phyloP scores from a whole-genome alignment of 2,888 invertebrate species.

The Cerceris ruficornis region DNA sequence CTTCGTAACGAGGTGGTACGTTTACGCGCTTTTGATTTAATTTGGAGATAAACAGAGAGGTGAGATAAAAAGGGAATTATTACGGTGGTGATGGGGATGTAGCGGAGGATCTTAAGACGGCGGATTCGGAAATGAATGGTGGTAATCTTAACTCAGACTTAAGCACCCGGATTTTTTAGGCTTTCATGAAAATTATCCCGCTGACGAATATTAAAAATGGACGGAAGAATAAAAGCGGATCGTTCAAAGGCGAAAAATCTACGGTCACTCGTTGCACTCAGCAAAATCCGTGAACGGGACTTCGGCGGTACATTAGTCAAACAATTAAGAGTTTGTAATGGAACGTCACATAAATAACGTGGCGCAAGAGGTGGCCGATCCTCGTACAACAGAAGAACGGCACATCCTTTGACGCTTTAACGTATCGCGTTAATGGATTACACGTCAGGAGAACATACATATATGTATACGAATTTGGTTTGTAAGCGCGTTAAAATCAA shows the following conservation, averaged over 20 bases:
- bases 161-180: too few species aligned
- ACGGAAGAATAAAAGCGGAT: background rate
- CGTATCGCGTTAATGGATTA: constrained; percentile 68
- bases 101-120: too few species aligned
- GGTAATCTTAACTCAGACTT: too few species aligned
- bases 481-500: constrained; percentile 32
- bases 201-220: background rate
- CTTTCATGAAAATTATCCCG: too few species aligned
- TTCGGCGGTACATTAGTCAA: constrained; percentile 77
- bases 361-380: constrained; percentile 53
- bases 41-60: too few species aligned
- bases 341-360: constrained; percentile 77
- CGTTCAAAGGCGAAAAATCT: background rate
- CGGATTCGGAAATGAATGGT: too few species aligned
- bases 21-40: too few species aligned
- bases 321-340: constrained; percentile 80
- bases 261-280: background rate
- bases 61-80: too few species aligned
- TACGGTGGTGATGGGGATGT: too few species aligned
- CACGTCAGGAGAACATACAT: constrained; percentile 38
- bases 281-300: constrained; percentile 19
- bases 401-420: constrained; percentile 41
- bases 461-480: constrained; percentile 51
- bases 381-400: constrained; percentile 28
- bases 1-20: too few species aligned